phyloP scores from a whole-genome alignment of 2,888 invertebrate genomes.

The Podabrus alpinus region DNA sequence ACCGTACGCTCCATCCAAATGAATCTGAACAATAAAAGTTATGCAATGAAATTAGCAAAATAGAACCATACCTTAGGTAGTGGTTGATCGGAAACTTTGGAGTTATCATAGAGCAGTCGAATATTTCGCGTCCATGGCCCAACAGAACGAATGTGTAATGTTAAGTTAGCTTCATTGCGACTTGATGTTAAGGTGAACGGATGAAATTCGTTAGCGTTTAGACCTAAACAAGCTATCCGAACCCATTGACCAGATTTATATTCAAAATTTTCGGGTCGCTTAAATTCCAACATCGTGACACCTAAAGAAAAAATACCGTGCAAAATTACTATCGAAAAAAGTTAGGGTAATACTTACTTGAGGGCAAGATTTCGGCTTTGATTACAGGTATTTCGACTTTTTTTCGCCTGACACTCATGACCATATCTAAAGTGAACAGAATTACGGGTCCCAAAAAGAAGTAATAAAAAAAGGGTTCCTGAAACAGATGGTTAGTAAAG shows the following conservation, averaged over 20 bases:
- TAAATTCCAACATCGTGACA: slow-evolving; percentile 63
- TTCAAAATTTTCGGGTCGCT: slow-evolving; percentile 62
- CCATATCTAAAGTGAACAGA: slow-evolving; percentile 60
- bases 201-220: slow-evolving; percentile 63
- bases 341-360: slow-evolving; percentile 51
- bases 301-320: slow-evolving; percentile 51
- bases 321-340: not conserved
- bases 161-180: slow-evolving; percentile 62
- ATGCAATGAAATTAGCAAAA: not conserved
- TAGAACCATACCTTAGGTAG: slow-evolving; percentile 49
- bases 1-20: slow-evolving; percentile 67
- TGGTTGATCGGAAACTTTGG: slow-evolving; percentile 23
- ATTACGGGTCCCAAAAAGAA: slow-evolving; percentile 62
- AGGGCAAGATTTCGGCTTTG: slow-evolving; percentile 61
- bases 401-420: slow-evolving; percentile 60
- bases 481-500: slow-evolving; percentile 30
- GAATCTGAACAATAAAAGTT: slow-evolving; percentile 41
- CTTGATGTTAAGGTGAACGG: slow-evolving; percentile 67
- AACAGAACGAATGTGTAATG: slow-evolving; percentile 63
- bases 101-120: slow-evolving; percentile 50
- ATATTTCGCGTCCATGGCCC: slow-evolving; percentile 66
- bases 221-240: slow-evolving; percentile 60
- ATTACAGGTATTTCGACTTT: slow-evolving; percentile 63
- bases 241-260: slow-evolving; percentile 69
- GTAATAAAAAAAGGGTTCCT: slow-evolving; percentile 60